Evolutionary conservation across 2,888 invertebrate species (phyloP), one percentile per base, ranked within the genome.

Genomic region (Parasteatoda lunata): DNA sequence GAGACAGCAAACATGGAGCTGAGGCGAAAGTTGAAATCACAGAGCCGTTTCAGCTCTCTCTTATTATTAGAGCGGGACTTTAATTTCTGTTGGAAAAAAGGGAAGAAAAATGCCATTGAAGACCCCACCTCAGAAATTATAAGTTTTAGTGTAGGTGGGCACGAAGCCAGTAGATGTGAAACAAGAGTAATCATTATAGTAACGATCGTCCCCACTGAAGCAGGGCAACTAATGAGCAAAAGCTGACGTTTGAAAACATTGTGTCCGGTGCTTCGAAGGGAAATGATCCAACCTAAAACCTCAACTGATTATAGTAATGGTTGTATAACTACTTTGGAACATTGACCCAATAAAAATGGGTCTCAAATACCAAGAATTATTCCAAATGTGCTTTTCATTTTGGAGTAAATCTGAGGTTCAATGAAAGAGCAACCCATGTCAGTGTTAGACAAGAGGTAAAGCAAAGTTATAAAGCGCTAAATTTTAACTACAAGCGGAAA

Each of bases 181-280:
- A 64, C 82, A 76, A 76, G 82, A 76, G 68, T 70, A 48, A 69
- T 84, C 78, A 84, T 84, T 73, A 84, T 54, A 48, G 84, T 84
- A 84, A 84, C 84, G 84, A 84, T 73, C 73, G 54, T 78, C 84
- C 69, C 59, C 84, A 84, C 66, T 75, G 78, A 78, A 84, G 78
- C 84, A 78, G 77, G 49, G 78, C 51, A 54, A 59, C 84, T 84
- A 84, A 84, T 84, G 84, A 84, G 84, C 49, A 51, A 52, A 52
- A 68, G 73, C 70, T 84, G 77, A 78, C 54, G 73, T 84, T 78
- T 68, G 73, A 84, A 84, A 84, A 13, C 77, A 84, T 73, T 78
- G 78, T 78, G 78, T 68, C 77, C 73, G 49, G 65, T 68, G 51
- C 68, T 68, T 51, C 13, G 68, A 48, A 69, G 30, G 72, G 84